Base-by-base conservation (phyloP, 2,888 invertebrate genomes). In the Netelia virgata region DNA sequence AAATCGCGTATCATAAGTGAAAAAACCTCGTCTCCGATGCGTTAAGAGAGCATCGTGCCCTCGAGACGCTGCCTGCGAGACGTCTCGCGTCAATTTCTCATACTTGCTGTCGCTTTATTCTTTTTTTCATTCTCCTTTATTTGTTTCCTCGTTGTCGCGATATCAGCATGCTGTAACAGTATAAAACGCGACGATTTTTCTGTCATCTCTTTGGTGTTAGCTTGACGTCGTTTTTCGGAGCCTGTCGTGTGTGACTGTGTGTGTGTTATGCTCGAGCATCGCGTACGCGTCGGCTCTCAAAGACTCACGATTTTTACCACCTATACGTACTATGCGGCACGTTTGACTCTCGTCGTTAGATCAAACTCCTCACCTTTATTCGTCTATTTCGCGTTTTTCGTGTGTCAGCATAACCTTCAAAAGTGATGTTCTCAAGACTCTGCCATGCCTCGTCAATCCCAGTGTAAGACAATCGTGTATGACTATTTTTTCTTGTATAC, bases 331-430 rank as follows among this genome's bases (percentile, higher is more conserved):
- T n/a, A 53, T n/a, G n/a, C 14, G 16, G 53, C 53, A 53, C 53
- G n/a, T 53, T n/a, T 53, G 53, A 53, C 53, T 53, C 43, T 43
- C 47, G 66, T 18, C 20, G 43, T 16, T 11, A 20, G 20, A 14
- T 11, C 43, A 23, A 28, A 69, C 20, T 43, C 36, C 11, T 78
- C 73, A 55, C 43, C 59, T 79, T 74, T 53, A 61, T 55, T 41
- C 55, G 55, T 64, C 41, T 28, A 74, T 79, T 82, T 66, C 66
- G 72, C 36, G 85, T 85, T 83, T 78, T 80, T 82, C 73, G 73
- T 86, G 85, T 88, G 88, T 89, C 87, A 87, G 88, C 87, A 89
- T 90, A 90, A 91, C 88, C 88, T 89, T 88, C 80, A 88, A 89
- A 87, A 78, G 59, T 76, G 77, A 72, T 82, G 83, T 63, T 85